phyloP scores from a whole-genome alignment of 2,888 invertebrate species.

The Cerastis rubricosa region DNA sequence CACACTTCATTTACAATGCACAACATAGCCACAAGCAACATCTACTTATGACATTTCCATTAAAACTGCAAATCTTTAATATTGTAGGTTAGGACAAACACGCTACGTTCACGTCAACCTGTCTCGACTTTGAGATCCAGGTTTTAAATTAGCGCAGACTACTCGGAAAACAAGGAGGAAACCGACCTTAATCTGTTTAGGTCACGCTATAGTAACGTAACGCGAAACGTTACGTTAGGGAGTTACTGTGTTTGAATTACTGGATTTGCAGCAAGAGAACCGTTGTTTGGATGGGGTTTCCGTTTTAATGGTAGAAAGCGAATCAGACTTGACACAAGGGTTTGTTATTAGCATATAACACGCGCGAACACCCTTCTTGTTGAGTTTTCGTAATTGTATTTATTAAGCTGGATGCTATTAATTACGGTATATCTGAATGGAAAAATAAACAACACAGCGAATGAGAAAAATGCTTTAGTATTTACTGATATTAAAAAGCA shows the following conservation, averaged over 20 bases:
- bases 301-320: conserved; percentile 52
- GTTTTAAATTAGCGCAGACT: conserved; percentile 86
- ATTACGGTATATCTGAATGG: conserved; percentile 13
- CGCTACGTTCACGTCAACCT: conserved; percentile 85
- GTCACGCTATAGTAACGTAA: conserved; percentile 77
- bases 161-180: conserved; percentile 78
- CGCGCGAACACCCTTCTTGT: conserved; percentile 42
- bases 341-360: conserved; percentile 58
- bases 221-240: conserved; percentile 64
- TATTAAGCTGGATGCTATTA: conserved; percentile 37
- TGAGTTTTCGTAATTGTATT: conserved; percentile 47
- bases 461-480: conserved; percentile 1
- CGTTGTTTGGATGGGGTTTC: conserved; percentile 45
- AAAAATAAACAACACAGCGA: not conserved
- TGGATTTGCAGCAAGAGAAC: conserved; percentile 41
- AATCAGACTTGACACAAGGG: conserved; percentile 49
- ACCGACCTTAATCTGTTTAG: conserved; percentile 76
- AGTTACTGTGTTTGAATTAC: conserved; percentile 39
- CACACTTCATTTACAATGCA: conserved; percentile 42
- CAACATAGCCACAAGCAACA: conserved; percentile 46
- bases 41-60: conserved; percentile 66
- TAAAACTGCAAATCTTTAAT: conserved; percentile 64
- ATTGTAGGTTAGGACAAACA: conserved; percentile 76
- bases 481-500: conserved; percentile 17
- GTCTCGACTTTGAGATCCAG: conserved; percentile 82